Conservation (phyloP, 2,113 vertebrate genomes). For the Petrocephalus microphthalmus region DNA sequence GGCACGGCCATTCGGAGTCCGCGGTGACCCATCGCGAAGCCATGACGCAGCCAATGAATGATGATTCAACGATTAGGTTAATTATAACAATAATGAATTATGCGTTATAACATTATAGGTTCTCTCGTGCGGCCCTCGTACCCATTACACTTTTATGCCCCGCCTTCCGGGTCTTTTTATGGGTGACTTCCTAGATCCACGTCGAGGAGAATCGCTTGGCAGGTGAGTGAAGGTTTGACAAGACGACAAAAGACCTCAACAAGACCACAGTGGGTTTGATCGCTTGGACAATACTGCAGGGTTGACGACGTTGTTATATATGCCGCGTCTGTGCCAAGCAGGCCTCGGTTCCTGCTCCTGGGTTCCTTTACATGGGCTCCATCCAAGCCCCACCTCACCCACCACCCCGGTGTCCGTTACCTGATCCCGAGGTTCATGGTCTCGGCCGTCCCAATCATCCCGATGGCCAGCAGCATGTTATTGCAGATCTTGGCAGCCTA, state of each 20-base stretch:
- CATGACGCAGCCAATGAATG: not conserved
- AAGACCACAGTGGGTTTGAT: not conserved
- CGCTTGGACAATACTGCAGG: not conserved
- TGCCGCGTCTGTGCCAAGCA: not conserved
- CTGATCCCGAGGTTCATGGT: slow-evolving; percentile 98
- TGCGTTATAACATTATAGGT: not conserved
- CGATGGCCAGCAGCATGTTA: slow-evolving; percentile 95
- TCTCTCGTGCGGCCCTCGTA: not conserved
- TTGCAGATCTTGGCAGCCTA: slow-evolving; percentile 98
- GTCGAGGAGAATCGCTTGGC: not conserved
- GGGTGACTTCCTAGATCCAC: not conserved
- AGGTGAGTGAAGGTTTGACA: not conserved
- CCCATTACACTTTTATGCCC: not conserved
- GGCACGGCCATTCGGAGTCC: not conserved
- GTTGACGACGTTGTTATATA: not conserved
- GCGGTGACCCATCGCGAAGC: not conserved
- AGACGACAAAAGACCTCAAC: not conserved
- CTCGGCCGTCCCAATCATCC: slow-evolving; percentile 96
- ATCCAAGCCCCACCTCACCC: not conserved
- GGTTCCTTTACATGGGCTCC: not conserved
- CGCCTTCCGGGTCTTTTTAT: not conserved
- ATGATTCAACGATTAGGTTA: not conserved
- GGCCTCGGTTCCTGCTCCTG: not conserved
- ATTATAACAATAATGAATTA: not conserved
- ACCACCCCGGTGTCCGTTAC: slow-evolving; percentile 51